Conservation (phyloP, 2,888 invertebrate species). For the Drosophila buzzatii region DNA sequence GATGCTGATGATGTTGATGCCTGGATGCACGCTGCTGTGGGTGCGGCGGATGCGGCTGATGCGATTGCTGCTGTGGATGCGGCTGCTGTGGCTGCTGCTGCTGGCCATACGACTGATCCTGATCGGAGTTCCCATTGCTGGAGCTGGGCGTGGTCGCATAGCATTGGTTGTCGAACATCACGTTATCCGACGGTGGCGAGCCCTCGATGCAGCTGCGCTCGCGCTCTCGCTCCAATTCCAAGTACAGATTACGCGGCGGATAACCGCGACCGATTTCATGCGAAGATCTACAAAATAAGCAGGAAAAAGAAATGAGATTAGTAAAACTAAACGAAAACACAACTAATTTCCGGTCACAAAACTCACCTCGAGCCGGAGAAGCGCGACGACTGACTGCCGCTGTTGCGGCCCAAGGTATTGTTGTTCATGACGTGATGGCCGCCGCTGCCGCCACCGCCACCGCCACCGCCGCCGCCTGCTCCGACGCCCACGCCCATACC, state of each 20-base stretch:
- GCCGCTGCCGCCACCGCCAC: conserved; percentile 47
- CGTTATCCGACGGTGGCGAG: conserved; percentile 96
- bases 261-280: conserved; percentile 91
- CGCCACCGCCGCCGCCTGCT: conserved; percentile 39
- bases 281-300: conserved; percentile 86
- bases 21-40: conserved; percentile 79
- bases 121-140: conserved; percentile 96
- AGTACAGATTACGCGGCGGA: conserved; percentile 90
- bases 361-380: conserved; percentile 88
- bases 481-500: conserved; percentile 49
- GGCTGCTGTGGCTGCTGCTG: conserved; percentile 88
- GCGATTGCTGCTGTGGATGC: conserved; percentile 74
- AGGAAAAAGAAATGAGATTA: not conserved
- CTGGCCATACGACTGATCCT: conserved; percentile 90
- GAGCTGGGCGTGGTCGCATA: conserved; percentile 97
- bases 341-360: conserved; percentile 6
- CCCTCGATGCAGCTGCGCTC: conserved; percentile 87
- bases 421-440: conserved; percentile 87
- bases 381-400: conserved; percentile 89
- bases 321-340: not conserved
- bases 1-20: conserved; percentile 88
- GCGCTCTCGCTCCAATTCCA: conserved; percentile 92
- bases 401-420: conserved; percentile 86
- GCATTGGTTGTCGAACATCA: conserved; percentile 97
- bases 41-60: conserved; percentile 75